A percentile compares a stretch with the other conserved stretches of the same genome.
Evolutionary conservation across 1,140 invertebrate genomes (phyloP).

Genomic region (Aphelenchoides avenae): DNA sequence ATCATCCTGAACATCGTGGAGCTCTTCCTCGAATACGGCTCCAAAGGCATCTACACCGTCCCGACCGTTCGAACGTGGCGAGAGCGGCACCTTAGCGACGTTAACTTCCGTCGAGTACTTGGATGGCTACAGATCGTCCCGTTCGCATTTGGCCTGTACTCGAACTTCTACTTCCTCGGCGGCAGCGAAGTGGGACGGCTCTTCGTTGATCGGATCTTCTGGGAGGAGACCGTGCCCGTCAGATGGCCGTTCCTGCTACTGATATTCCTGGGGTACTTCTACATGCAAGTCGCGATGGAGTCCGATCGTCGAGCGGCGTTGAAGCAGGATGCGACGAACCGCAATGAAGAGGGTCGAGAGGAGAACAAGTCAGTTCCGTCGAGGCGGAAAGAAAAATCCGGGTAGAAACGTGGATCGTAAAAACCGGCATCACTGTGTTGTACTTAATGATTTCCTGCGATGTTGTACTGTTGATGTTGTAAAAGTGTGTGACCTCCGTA

Average conservation of each 20-base stretch:
- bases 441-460: background rate
- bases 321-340: background rate
- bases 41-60: conserved; percentile 50
- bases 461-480: too few relatives aligned
- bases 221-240: conserved; percentile 55
- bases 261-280: conserved; percentile 52
- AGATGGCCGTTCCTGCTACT: conserved; percentile 56
- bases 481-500: too few relatives aligned
- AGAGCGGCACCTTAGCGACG: conserved; percentile 43
- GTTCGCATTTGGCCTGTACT: conserved; percentile 58
- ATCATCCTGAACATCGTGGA: conserved; percentile 55
- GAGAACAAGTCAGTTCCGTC: conserved; percentile 2
- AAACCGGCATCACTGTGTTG: background rate
- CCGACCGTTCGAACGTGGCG: conserved; percentile 38
- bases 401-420: background rate
- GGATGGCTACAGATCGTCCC: conserved; percentile 54
- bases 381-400: background rate
- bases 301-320: conserved; percentile 5
- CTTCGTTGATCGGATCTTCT: conserved; percentile 57
- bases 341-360: background rate
- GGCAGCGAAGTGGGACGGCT: conserved; percentile 50
- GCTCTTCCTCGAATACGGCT: conserved; percentile 51
- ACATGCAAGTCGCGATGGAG: conserved; percentile 47
- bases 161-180: conserved; percentile 59
- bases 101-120: conserved; percentile 48